These are phyloP conservation scores for Zele albiditarsus DNA, from an alignment of 2,888 invertebrate species.

Conservation along the genomic window DNA sequence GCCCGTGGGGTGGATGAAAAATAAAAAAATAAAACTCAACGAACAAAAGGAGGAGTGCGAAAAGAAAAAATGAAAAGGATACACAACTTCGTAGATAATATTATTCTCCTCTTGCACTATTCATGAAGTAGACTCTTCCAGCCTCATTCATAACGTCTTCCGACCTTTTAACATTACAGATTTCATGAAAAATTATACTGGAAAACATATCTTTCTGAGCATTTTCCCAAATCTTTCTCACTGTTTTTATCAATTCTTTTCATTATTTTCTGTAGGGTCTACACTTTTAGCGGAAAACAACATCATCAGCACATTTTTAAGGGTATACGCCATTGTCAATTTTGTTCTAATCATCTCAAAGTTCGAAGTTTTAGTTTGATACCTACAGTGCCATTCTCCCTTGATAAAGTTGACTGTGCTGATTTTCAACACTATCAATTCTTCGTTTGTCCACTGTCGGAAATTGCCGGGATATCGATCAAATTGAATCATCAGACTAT, in stretches of 20 bases:
- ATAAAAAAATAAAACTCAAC: constrained; percentile 11
- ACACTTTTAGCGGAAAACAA: too few relatives aligned
- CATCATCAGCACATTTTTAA: too few relatives aligned
- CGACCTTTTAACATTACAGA: background rate
- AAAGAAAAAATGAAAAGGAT: background rate
- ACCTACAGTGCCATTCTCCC: too few relatives aligned
- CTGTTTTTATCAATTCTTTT: background rate
- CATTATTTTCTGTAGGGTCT: too few relatives aligned
- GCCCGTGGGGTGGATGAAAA: background rate
- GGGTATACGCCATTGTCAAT: too few relatives aligned
- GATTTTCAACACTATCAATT: too few relatives aligned
- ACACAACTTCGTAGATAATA: background rate
- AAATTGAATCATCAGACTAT: too few relatives aligned
- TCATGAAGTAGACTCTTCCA: background rate
- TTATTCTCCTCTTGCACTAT: constrained; percentile 5
- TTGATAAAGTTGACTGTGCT: too few relatives aligned
- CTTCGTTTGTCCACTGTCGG: too few relatives aligned
- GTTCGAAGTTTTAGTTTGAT: too few relatives aligned
- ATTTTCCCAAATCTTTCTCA: background rate
- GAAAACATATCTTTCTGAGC: background rate
- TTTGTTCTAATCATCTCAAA: too few relatives aligned
- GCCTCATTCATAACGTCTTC: background rate
- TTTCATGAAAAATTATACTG: background rate
- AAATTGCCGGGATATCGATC: too few relatives aligned
- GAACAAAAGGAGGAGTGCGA: background rate